Evolutionary conservation across 2,888 invertebrate genomes (phyloP), one percentile per base, ranked within the genome.

Genomic region (Pedicia rivosa): DNA sequence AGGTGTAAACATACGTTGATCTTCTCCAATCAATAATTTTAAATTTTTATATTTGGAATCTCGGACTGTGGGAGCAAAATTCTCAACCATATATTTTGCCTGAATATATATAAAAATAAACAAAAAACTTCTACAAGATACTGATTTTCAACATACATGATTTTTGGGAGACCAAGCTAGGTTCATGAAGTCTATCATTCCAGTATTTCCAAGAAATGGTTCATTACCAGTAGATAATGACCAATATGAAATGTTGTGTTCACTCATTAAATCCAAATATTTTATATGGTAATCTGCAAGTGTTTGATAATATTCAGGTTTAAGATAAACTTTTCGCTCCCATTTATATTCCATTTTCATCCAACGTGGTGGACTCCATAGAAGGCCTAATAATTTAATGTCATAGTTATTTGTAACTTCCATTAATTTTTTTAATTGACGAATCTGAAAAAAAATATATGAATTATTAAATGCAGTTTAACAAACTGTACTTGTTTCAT

Each of bases 141-240:
- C 12, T 19, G n/a, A n/a, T n/a, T n/a, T n/a, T n/a, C n/a, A 8
- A 15, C 2, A 20, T 52, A 67, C 72, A 55, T 72, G 55, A 38
- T 68, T 61, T 10, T 52, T 46, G 0, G 83, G 70, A 3, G 69
- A 68, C 78, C 83, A 88, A 13, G 78, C 84, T 59, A 90, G 62
- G 7, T 76, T 70, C 56, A 84, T 84, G 52, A 86, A 82, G 7
- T 57, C 53, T 8, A 56, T 50, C 38, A 58, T 52, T 0, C 71
- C 69, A 1, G 72, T 39, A 3, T 72, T 60, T 8, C 75, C 75
- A 50, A 78, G 75, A 4, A 70, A 50, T 0, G 92, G 91, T 54
- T 94, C 91, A 54, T 92, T 92, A 16, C 87, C 84, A 0, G 83
- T 79, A 1, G 90, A 82, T 22, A 91, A 61, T 0, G 77, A 84